Percentiles rank a stretch among this genome's conserved stretches.
Conservation (phyloP, 1,140 invertebrate genomes). For the Odontomachus brunneus region DNA sequence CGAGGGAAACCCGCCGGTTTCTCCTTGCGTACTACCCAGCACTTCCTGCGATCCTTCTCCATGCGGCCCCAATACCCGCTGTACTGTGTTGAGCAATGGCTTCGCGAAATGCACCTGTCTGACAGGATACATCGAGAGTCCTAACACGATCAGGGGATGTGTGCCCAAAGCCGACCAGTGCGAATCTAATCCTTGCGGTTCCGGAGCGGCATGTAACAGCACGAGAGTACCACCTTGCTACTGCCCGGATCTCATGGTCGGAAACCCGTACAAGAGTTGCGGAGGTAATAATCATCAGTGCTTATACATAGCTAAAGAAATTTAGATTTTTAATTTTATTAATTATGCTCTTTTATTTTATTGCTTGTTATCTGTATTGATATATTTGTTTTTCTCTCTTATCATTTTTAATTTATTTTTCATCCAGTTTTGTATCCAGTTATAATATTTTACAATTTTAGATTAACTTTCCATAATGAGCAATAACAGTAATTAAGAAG, state of each 20-base stretch:
- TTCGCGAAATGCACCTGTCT: slow-evolving; percentile 95
- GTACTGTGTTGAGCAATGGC: slow-evolving; percentile 91
- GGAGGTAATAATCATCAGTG: slow-evolving; percentile 80
- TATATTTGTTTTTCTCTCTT: no score
- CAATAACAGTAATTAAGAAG: neutral
- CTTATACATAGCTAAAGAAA: no score
- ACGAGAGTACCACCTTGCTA: slow-evolving; percentile 91
- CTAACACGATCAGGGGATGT: slow-evolving; percentile 94
- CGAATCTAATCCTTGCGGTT: slow-evolving; percentile 93
- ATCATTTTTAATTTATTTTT: no score
- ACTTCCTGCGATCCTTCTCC: slow-evolving; percentile 94
- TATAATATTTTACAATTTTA: neutral
- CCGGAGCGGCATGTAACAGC: slow-evolving; percentile 92
- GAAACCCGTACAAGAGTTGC: slow-evolving; percentile 92
- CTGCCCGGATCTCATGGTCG: slow-evolving; percentile 90
- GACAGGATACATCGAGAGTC: slow-evolving; percentile 93
- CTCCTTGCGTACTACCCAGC: slow-evolving; percentile 88
- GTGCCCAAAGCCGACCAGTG: slow-evolving; percentile 91
- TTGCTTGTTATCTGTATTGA: no score
- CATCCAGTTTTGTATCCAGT: neutral
- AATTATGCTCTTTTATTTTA: no score
- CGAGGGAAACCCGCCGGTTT: slow-evolving; percentile 92
- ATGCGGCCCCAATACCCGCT: slow-evolving; percentile 95
- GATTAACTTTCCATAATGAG: neutral
- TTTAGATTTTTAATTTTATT: neutral